phyloP scores from a whole-genome alignment of 2,797 vertebrate genomes.

The Enteromius paludinosus region DNA sequence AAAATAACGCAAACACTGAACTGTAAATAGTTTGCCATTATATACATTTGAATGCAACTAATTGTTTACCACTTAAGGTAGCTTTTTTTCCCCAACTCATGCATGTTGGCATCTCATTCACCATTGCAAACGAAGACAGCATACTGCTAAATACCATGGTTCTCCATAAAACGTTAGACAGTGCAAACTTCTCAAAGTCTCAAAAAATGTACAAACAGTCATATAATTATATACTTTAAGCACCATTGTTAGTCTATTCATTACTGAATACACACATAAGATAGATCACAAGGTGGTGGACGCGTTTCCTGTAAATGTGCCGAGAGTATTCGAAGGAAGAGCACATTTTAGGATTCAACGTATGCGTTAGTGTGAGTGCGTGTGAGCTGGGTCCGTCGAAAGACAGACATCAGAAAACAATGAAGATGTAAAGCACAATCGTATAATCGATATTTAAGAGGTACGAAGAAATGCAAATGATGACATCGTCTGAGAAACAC shows the following conservation, averaged over 20 bases:
- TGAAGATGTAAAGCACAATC: conserved; percentile 22
- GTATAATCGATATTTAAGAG: conserved; percentile 1
- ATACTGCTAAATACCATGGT: conserved; percentile 74
- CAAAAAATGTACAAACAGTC: conserved; percentile 81
- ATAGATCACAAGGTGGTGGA: conserved; percentile 68
- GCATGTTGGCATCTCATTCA: conserved; percentile 70
- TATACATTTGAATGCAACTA: conserved; percentile 75
- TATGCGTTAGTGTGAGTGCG: not conserved
- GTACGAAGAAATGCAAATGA: conserved; percentile 1
- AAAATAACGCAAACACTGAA: conserved; percentile 67
- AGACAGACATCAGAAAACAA: not conserved
- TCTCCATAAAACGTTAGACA: conserved; percentile 76
- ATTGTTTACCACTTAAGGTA: conserved; percentile 51
- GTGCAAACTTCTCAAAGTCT: conserved; percentile 79
- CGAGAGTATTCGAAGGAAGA: conserved; percentile 20
- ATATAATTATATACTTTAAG: conserved; percentile 78
- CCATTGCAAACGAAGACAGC: conserved; percentile 60
- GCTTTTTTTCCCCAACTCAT: conserved; percentile 66
- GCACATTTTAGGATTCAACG: conserved; percentile 12
- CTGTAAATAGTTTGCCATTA: conserved; percentile 63
- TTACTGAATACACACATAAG: conserved; percentile 79
- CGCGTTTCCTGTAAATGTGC: conserved; percentile 65
- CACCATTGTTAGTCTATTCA: conserved; percentile 83
- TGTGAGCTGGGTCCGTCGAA: not conserved
- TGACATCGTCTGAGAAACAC: not conserved